phyloP scores from a whole-genome alignment of 2,888 invertebrate species.

The Pseudanteris insignis region DNA sequence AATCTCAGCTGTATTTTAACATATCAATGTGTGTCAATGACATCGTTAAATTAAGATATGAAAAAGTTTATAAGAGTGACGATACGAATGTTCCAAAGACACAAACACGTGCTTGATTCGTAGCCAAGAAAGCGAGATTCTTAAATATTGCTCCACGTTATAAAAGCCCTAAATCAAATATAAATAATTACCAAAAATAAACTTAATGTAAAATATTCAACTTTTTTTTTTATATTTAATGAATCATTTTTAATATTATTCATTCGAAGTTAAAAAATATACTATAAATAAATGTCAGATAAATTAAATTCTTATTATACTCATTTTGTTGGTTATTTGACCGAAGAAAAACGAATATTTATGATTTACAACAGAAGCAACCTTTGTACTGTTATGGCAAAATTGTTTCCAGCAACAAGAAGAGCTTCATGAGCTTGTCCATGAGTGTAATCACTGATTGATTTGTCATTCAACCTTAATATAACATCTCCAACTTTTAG shows the following conservation, averaged over 20 bases:
- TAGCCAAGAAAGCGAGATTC: conserved; percentile 58
- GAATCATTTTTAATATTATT: too few relatives aligned
- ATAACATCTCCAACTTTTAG: conserved; percentile 86
- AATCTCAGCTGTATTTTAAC: conserved; percentile 16
- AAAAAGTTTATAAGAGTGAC: conserved; percentile 28
- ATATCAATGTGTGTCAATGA: conserved; percentile 35
- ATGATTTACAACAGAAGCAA: conserved; percentile 58
- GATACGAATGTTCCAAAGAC: conserved; percentile 17
- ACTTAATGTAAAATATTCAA: too few relatives aligned
- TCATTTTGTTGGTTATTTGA: background rate
- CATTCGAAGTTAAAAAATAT: too few relatives aligned
- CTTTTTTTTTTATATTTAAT: too few relatives aligned
- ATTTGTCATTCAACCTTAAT: conserved; percentile 77
- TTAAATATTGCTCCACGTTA: conserved; percentile 50
- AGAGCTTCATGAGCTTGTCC: conserved; percentile 81
- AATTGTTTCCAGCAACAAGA: conserved; percentile 75
- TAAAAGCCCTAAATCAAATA: conserved; percentile 3
- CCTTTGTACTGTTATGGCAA: conserved; percentile 78
- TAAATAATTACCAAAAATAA: background rate
- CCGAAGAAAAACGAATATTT: background rate
- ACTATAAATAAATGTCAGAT: too few relatives aligned
- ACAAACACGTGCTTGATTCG: conserved; percentile 49
- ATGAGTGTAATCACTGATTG: conserved; percentile 77
- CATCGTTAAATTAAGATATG: conserved; percentile 36
- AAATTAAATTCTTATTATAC: background rate